phyloP scores from a whole-genome alignment of 2,113 vertebrate genomes.

The Aegotheles bennettii region DNA sequence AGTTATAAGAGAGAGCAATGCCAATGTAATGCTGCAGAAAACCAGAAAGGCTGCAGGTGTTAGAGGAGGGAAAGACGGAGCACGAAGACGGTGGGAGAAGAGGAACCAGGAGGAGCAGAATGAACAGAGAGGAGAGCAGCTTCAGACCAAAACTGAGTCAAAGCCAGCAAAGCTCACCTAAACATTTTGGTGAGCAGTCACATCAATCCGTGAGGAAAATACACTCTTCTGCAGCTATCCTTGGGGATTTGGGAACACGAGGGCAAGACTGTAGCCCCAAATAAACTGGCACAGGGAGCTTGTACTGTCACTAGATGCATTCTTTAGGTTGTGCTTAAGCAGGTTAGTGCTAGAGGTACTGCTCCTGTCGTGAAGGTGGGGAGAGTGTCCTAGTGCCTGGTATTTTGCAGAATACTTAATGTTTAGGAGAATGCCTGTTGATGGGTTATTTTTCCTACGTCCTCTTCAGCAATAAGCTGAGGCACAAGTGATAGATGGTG shows the following conservation, averaged over 20 bases:
- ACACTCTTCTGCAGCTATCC: background rate
- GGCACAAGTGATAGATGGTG: background rate
- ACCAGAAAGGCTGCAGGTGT: background rate
- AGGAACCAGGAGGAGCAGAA: background rate
- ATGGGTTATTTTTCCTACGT: background rate
- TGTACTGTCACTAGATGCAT: background rate
- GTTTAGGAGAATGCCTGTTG: background rate
- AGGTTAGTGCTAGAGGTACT: background rate
- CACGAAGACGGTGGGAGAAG: fast-evolving
- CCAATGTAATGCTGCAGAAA: background rate
- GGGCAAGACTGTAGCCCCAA: background rate
- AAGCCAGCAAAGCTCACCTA: background rate
- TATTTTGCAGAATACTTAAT: background rate
- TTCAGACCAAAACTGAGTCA: background rate
- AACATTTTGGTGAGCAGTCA: background rate
- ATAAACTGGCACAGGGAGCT: background rate
- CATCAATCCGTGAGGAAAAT: background rate
- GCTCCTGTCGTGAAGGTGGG: background rate
- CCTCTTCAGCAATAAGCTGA: background rate
- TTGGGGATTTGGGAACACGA: background rate
- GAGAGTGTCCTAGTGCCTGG: background rate
- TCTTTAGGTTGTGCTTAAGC: background rate
- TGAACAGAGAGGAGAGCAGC: background rate
- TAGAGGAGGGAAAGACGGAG: background rate
- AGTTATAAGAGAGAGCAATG: background rate